A percentile compares a stretch with the other conserved stretches of the same genome.
phyloP scores from a whole-genome alignment of 1,140 invertebrate species.

The Maconellicoccus hirsutus region DNA sequence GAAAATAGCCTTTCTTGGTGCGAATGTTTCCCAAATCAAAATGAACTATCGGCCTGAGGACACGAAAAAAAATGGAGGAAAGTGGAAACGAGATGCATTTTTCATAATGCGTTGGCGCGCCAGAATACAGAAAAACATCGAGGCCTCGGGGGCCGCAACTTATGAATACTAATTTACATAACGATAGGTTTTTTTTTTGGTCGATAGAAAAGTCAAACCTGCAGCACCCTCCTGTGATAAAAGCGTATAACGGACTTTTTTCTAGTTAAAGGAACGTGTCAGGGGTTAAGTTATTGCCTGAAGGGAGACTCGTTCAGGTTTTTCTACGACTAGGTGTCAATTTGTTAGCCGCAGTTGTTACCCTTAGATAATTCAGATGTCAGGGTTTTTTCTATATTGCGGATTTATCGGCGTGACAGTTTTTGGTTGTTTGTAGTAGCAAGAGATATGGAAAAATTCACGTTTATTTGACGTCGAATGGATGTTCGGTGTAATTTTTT shows the following conservation, averaged over 20 bases:
- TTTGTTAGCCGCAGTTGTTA: slow-evolving; percentile 7
- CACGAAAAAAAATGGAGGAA: not conserved
- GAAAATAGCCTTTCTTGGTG: too few relatives aligned
- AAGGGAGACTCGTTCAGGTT: slow-evolving; percentile 2
- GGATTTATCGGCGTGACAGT: not conserved
- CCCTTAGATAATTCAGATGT: not conserved
- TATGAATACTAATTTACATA: slow-evolving; percentile 10
- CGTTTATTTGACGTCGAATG: too few relatives aligned
- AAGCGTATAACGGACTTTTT: not conserved
- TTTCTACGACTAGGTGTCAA: not conserved
- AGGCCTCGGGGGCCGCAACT: not conserved
- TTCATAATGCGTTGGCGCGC: too few relatives aligned
- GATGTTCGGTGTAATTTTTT: too few relatives aligned
- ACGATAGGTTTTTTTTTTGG: not conserved
- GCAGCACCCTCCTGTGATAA: not conserved
- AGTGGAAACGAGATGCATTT: too few relatives aligned
- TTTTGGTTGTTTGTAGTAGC: too few relatives aligned
- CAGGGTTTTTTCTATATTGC: not conserved
- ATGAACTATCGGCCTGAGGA: not conserved
- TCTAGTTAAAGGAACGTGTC: not conserved
- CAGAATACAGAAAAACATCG: too few relatives aligned
- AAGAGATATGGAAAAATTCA: too few relatives aligned
- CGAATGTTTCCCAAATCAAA: too few relatives aligned
- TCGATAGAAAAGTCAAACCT: not conserved
- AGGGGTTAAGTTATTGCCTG: not conserved